A percentile compares a stretch with the other conserved stretches of the same genome.
phyloP scores from a whole-genome alignment of 2,113 vertebrate genomes.

The Cygnus buccinator region DNA sequence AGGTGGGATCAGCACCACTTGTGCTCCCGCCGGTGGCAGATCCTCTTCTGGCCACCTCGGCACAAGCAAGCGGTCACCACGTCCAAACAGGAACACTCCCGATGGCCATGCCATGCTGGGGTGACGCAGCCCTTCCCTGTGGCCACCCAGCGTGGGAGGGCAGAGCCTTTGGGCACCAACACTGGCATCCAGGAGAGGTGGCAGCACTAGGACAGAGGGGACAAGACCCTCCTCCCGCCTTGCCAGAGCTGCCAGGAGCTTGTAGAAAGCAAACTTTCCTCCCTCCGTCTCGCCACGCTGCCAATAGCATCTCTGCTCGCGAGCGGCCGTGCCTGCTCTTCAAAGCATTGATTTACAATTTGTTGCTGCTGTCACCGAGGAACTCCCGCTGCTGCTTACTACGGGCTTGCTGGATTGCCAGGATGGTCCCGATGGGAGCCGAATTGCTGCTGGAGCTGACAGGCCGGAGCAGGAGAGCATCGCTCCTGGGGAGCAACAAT shows the following conservation, averaged over 20 bases:
- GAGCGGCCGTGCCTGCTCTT: neutral
- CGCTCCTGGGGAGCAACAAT: neutral
- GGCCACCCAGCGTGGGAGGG: neutral
- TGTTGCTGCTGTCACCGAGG: neutral
- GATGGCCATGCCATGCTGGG: neutral
- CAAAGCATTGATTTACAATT: neutral
- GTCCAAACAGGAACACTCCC: neutral
- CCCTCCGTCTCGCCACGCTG: neutral
- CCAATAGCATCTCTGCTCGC: neutral
- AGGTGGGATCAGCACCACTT: neutral
- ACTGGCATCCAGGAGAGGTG: neutral
- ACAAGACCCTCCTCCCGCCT: neutral
- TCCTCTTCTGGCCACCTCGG: neutral
- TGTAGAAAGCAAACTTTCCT: neutral
- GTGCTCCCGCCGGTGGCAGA: rapidly evolving
- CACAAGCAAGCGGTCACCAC: neutral
- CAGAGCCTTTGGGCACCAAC: neutral
- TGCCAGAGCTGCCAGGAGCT: neutral
- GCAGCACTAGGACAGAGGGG: neutral
- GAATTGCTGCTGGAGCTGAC: neutral
- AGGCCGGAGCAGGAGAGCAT: neutral
- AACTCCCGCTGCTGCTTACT: neutral
- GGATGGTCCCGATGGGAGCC: neutral
- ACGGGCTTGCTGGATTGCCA: neutral
- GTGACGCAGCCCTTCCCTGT: neutral